Percentiles rank a stretch among this genome's conserved stretches.
Evolutionary conservation across 1,140 invertebrate species (phyloP).

Genomic region (Drosophila sulfurigaster): DNA sequence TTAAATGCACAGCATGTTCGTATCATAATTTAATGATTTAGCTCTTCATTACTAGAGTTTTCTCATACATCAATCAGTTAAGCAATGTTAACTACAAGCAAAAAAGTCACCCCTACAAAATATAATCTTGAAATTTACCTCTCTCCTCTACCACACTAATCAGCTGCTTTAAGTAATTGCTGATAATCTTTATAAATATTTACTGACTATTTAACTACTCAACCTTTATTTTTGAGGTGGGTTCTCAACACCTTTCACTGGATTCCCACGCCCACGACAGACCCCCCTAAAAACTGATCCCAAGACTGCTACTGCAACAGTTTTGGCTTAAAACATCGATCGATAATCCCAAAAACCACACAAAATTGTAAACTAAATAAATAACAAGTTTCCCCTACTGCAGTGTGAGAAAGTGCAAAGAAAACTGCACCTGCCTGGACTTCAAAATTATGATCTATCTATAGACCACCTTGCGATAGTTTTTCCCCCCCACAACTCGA

Average conservation of each 20-base stretch:
- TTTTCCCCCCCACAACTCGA: slow-evolving; percentile 11
- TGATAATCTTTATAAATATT: slow-evolving; percentile 3
- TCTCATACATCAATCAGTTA: too few relatives aligned
- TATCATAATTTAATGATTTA: too few relatives aligned
- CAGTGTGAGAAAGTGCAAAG: slow-evolving; percentile 51
- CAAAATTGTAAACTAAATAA: slow-evolving; percentile 37
- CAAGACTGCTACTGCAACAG: slow-evolving; percentile 53
- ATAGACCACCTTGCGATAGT: slow-evolving; percentile 29
- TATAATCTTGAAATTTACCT: too few relatives aligned
- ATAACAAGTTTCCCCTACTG: background rate
- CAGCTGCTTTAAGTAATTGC: background rate
- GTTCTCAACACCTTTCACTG: slow-evolving; percentile 12
- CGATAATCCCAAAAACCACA: slow-evolving; percentile 60
- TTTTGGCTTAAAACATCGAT: slow-evolving; percentile 57
- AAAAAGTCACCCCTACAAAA: too few relatives aligned
- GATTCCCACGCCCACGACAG: slow-evolving; percentile 52
- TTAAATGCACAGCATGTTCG: too few relatives aligned
- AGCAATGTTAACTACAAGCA: too few relatives aligned
- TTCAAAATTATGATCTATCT: slow-evolving; percentile 46
- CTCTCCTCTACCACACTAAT: too few relatives aligned
- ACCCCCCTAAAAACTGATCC: slow-evolving; percentile 5
- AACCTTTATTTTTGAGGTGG: background rate
- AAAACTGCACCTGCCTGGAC: slow-evolving; percentile 54
- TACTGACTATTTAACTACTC: background rate
- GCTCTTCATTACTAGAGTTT: too few relatives aligned